Percentiles rank a stretch among this genome's conserved stretches.
phyloP scores from a whole-genome alignment of 2,113 vertebrate species.

The Zapus hudsonius region DNA sequence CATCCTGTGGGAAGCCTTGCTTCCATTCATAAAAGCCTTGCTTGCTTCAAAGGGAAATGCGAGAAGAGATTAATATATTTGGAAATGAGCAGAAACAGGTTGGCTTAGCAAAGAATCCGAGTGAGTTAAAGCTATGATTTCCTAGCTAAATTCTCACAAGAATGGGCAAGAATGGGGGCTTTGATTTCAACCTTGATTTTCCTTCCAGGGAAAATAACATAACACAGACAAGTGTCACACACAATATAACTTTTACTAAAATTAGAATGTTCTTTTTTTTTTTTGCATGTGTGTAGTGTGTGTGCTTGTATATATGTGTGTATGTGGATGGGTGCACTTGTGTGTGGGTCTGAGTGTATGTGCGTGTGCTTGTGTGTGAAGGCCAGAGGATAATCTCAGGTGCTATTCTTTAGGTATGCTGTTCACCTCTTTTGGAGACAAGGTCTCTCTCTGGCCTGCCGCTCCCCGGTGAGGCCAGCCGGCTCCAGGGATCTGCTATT shows the following conservation, averaged over 20 bases:
- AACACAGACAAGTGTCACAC: background rate
- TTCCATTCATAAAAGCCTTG: slow-evolving; percentile 62
- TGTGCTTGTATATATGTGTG: too few relatives aligned
- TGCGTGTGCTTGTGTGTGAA: too few relatives aligned
- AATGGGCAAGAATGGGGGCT: background rate
- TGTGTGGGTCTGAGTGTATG: too few relatives aligned
- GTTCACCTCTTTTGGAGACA: too few relatives aligned
- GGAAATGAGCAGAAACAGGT: slow-evolving; percentile 57
- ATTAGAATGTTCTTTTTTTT: background rate
- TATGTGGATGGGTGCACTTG: too few relatives aligned
- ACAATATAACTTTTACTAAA: background rate
- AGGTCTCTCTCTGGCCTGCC: too few relatives aligned
- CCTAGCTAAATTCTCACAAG: background rate
- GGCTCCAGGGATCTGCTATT: too few relatives aligned
- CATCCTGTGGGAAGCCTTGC: slow-evolving; percentile 29
- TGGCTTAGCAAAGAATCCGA: background rate
- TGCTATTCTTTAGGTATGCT: too few relatives aligned
- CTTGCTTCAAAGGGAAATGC: slow-evolving; percentile 57
- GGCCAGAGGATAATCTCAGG: too few relatives aligned
- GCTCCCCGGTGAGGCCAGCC: too few relatives aligned
- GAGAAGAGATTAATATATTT: slow-evolving; percentile 36
- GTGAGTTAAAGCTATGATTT: slow-evolving; percentile 17
- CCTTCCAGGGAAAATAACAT: background rate
- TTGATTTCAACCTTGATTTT: background rate
- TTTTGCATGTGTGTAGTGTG: too few relatives aligned